Percentiles rank a stretch among this genome's conserved stretches.
These are phyloP conservation scores for Lytechinus variegatus DNA, from an alignment of 35 echinoderm and acorn worm species.

Conservation along the genomic window DNA sequence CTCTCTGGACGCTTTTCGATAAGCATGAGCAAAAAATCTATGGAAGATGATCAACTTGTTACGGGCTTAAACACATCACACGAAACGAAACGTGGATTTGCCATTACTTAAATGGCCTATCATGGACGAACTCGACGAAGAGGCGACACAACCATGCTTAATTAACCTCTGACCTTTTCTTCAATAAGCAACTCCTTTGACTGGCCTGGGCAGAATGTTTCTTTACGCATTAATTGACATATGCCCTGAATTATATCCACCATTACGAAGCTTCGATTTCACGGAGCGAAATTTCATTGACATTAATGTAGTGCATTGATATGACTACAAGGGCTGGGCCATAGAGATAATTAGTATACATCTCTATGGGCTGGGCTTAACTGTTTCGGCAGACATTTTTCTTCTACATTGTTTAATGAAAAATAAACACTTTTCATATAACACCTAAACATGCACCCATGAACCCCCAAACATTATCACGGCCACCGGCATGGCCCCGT, in stretches of 20 bases:
- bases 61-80: neutral
- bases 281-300: neutral
- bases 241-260: neutral
- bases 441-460: no score
- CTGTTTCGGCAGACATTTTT: neutral
- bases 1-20: no score
- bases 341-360: no score
- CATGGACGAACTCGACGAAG: neutral
- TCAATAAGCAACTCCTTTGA: neutral
- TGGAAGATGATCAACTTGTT: neutral
- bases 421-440: no score
- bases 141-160: neutral
- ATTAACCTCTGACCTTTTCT: neutral
- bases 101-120: neutral
- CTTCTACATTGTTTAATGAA: neutral
- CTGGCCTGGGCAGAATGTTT: neutral
- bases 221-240: conserved; percentile 7
- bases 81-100: neutral
- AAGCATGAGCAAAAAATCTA: no score
- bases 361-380: neutral
- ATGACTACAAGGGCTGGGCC: no score
- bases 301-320: neutral
- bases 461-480: no score
- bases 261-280: neutral
- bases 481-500: no score